phyloP scores from a whole-genome alignment of 2,113 vertebrate species.

The Macaca fascicularis region T2T-MFA8v1.1 NC_088386.1:75485501-75486000 shows the following conservation, averaged over 20 bases:
- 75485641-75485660: not conserved
- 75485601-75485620: not conserved
- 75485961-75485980: not conserved
- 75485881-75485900: not conserved
- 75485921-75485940: not conserved
- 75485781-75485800: not conserved
- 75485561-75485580: not conserved
- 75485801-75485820: not conserved
- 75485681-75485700: not conserved
- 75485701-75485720: not conserved
- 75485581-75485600: not conserved
- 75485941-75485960: not conserved
- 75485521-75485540: not conserved
- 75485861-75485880: not conserved
- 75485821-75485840: not conserved
- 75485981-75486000: not conserved
- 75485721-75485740: not conserved
- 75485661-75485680: not conserved
- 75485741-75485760: not conserved
- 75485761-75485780: not conserved
- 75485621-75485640: not conserved
- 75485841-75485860: not conserved
- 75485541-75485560: not conserved
- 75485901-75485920: not conserved
- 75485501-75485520: not conserved